Evolutionary conservation across 2,113 vertebrate species (phyloP), one percentile per base, ranked within the genome.

Genomic region (Hippoglossus stenolepis): DNA sequence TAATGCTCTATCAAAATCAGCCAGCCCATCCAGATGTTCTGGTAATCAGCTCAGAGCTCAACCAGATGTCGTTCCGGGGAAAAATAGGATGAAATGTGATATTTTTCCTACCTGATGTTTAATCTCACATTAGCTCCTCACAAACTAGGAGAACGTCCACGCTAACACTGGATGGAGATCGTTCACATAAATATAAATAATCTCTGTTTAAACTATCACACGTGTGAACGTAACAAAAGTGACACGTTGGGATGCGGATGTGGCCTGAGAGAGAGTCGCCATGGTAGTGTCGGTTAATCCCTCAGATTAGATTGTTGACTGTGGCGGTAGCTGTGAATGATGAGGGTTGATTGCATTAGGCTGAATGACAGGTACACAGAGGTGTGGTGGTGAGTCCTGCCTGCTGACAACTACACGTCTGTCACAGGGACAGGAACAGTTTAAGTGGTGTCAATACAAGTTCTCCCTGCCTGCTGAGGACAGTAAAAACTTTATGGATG

Each of bases 1-100:
- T 79, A 61, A 80, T 56, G 72, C 54, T 72, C 86, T 85, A 91
- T 89, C 82, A 24, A 43, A 43, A 65, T 69, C 83, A 66, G 28
- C 67, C 79, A 63, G 84, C 71, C 77, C 70, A 53, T 84, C 90
- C 91, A 91, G 89, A 91, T 93, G 90, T 85, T 88, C 61, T 31
- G 20, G 75, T 87, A 89, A 92, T 93, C 92, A 90, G 87, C 73
- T 87, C 74, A 84, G 75, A 84, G 85, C 59, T 75, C 40, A 73
- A 83, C 81, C 92, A 92, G 87, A 91, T 92, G 90, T 80, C 88
- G 75, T 23, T 75, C 66, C 66, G 17, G 68, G 68, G 35, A 83
- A 66, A 89, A 80, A 86, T 75, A 85, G 80, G 71, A 88, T 79
- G 70, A 89, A 88, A 87, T 72, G 38, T 58, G 80, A 90, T 82